Evolutionary conservation across 2,113 vertebrate species (phyloP).

Genomic region (Scophthalmus maximus): DNA sequence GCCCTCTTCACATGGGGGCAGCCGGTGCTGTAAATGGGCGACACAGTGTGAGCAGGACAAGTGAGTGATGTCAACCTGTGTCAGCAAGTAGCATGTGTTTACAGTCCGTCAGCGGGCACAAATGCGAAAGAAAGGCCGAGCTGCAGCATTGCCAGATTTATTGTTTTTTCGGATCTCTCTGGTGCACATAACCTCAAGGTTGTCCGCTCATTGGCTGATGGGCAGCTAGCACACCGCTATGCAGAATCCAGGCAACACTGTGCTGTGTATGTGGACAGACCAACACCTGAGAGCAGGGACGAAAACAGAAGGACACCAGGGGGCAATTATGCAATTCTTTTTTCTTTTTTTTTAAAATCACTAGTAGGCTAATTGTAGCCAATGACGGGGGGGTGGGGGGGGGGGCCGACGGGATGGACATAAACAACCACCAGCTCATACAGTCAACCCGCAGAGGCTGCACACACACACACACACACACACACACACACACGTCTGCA

Average conservation of each 20-base stretch:
- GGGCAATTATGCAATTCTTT: background rate
- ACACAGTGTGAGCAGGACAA: background rate
- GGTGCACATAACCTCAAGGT: background rate
- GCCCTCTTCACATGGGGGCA: background rate
- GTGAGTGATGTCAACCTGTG: conserved; percentile 36
- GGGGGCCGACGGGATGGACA: conserved; percentile 3
- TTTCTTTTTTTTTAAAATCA: too few relatives aligned
- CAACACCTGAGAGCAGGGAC: background rate
- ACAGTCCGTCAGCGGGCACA: conserved; percentile 30
- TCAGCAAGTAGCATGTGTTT: conserved; percentile 46
- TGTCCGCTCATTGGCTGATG: background rate
- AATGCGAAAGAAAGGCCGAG: background rate
- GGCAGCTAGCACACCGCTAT: conserved; percentile 23
- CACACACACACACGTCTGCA: background rate
- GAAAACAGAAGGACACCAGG: too few relatives aligned
- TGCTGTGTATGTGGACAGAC: too few relatives aligned
- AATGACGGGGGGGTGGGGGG: background rate
- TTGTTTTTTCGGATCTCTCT: background rate
- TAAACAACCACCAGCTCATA: conserved; percentile 5
- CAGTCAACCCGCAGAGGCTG: background rate
- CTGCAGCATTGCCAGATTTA: background rate
- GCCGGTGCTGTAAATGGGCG: too few relatives aligned
- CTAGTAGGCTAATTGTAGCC: background rate
- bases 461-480: background rate
- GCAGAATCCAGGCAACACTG: background rate